phyloP scores from a whole-genome alignment of 2,888 invertebrate species.

The Coenonympha glycerion region DNA sequence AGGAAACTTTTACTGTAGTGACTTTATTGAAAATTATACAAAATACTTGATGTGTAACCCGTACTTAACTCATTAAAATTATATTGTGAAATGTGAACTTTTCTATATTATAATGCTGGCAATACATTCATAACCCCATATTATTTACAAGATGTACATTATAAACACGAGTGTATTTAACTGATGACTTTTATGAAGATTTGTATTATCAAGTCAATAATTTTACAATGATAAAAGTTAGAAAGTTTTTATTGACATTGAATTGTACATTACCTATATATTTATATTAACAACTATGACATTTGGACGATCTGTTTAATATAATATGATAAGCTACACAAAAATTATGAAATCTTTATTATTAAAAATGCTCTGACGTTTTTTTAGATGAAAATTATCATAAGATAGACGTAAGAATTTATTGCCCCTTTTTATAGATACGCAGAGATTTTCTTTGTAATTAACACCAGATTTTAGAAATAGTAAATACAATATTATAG shows the following conservation, averaged over 20 bases:
- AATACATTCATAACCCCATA: conserved; percentile 21
- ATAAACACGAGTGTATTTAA: conserved; percentile 11
- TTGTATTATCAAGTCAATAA: conserved; percentile 12
- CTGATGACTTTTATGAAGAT: conserved; percentile 13
- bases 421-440: neutral
- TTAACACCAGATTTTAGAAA: too few relatives aligned
- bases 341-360: too few relatives aligned
- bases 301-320: conserved; percentile 21
- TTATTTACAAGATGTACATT: conserved; percentile 25
- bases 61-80: conserved; percentile 26
- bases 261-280: conserved; percentile 14
- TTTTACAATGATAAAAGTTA: conserved; percentile 14
- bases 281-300: conserved; percentile 12
- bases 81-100: conserved; percentile 22
- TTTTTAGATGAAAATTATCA: neutral
- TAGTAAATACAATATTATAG: too few relatives aligned
- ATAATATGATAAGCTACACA: too few relatives aligned
- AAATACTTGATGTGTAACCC: conserved; percentile 31
- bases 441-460: too few relatives aligned
- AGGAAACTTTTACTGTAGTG: conserved; percentile 24
- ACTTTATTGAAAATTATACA: conserved; percentile 41
- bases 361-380: neutral
- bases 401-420: neutral
- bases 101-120: conserved; percentile 4
- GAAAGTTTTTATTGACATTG: conserved; percentile 11